Base-by-base conservation (phyloP, 2,888 invertebrate species). In the Metopia argyrocephala region DNA sequence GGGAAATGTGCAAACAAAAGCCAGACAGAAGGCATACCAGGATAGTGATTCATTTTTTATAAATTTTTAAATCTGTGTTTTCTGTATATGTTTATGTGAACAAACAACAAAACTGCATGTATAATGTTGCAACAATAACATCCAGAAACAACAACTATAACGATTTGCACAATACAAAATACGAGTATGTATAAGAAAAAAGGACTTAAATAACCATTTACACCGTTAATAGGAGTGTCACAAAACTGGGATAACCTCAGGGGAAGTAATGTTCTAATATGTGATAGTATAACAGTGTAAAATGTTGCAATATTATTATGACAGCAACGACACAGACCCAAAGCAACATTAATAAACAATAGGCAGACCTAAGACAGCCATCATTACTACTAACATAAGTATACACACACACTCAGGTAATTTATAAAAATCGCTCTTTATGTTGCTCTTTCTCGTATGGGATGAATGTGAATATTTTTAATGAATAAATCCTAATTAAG, bases 401-500 rank as follows among this genome's bases (percentile, higher is more conserved):
- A n/a, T n/a, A n/a, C n/a, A n/a, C 15, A 12, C 12, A 9, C 15
- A 38, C 38, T 38, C n/a, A 62, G 46, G 25, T 46, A 62, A 45
- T 46, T 62, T 25, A 62, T 48, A 38, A 12, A 15, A 38, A 38
- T 3, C 31, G 15, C 38, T 38, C 15, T 15, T 15, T 38, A 12
- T 38, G 12, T 48, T 48, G 5, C 48, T 48, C 6, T 48, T 27
- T 23, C 27, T 21, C 45, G 0, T 2, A 38, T 25, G 28, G 18
- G 5, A 15, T 27, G 25, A 25, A 21, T 66, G 5, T 31, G 25
- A 48, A 50, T 38, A 59, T 23, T 45, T 69, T 64, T 64, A 38
- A 68, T 68, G 57, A 74, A 62, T 23, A 59, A 64, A 52, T 73
- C 50, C 50, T 45, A 69, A 69, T 74, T 79, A 57, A 62, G 50